Conservation (phyloP, 2,113 vertebrate genomes). For the Hypanus sabinus region DNA sequence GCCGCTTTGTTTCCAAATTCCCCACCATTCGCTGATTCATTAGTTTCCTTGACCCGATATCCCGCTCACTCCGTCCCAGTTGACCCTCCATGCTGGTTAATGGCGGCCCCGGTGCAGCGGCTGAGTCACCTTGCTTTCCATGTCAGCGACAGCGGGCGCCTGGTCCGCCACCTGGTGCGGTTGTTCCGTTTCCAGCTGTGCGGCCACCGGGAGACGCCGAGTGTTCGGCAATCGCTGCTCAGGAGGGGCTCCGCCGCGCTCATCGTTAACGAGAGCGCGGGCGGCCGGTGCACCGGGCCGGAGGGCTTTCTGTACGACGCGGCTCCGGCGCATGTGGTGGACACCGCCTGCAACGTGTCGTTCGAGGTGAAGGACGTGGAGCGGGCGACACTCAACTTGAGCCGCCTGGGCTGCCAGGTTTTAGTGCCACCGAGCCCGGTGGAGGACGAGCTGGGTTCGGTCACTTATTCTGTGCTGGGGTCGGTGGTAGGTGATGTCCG, state of each 20-base stretch:
- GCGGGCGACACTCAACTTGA: slow-evolving; percentile 54
- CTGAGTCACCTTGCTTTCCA: slow-evolving; percentile 79
- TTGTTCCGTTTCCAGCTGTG: slow-evolving; percentile 70
- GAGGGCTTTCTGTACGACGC: slow-evolving; percentile 61
- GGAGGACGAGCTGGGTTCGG: slow-evolving; percentile 54
- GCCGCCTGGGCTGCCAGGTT: slow-evolving; percentile 61
- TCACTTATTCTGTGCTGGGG: slow-evolving; percentile 67
- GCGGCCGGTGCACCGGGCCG: neutral
- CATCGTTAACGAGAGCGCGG: slow-evolving; percentile 65
- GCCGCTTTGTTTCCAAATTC: too few relatives aligned
- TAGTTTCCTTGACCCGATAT: too few relatives aligned
- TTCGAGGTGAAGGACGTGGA: slow-evolving; percentile 74
- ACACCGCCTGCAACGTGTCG: slow-evolving; percentile 80
- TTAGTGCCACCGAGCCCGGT: slow-evolving; percentile 65
- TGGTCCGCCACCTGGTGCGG: slow-evolving; percentile 60
- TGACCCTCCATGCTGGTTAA: slow-evolving; percentile 41
- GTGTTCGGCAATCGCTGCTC: slow-evolving; percentile 68
- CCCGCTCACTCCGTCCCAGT: neutral
- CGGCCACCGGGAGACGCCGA: slow-evolving; percentile 56
- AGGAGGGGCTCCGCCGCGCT: slow-evolving; percentile 66
- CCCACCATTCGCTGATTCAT: too few relatives aligned
- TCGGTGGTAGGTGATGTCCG: slow-evolving; percentile 75
- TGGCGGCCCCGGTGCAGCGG: slow-evolving; percentile 67
- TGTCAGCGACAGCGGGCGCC: slow-evolving; percentile 58
- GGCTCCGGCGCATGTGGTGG: slow-evolving; percentile 51